These are phyloP conservation scores for Podarcis siculus DNA, from an alignment of 2,797 vertebrate species.

Conservation along the genomic window DNA sequence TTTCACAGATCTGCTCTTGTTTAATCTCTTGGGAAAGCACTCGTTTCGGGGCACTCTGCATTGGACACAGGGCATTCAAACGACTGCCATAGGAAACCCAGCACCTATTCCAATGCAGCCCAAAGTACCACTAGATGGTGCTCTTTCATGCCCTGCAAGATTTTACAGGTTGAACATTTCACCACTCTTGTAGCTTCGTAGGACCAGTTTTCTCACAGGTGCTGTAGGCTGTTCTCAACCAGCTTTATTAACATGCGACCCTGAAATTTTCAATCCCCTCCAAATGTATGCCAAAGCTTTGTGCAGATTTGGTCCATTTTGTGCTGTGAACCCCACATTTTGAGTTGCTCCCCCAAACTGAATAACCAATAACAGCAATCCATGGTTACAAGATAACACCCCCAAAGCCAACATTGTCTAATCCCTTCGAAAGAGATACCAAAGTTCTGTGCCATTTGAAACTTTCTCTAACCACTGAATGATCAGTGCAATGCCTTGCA, in stretches of 20 bases:
- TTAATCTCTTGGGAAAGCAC: not conserved
- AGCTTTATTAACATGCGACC: not conserved
- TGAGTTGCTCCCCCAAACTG: too few species aligned
- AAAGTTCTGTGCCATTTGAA: not conserved
- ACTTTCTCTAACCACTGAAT: not conserved
- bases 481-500: not conserved
- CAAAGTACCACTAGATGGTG: constrained; percentile 15
- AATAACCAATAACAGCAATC: too few species aligned
- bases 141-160: not conserved
- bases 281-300: too few species aligned
- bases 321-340: too few species aligned
- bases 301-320: too few species aligned
- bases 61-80: not conserved
- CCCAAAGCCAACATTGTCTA: too few species aligned
- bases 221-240: too few species aligned
- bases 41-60: not conserved
- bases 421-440: too few species aligned
- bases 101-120: not conserved
- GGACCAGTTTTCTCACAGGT: not conserved
- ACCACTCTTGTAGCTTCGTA: not conserved
- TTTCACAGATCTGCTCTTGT: not conserved
- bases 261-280: not conserved
- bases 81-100: not conserved
- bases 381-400: too few species aligned
- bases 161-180: not conserved